Evolutionary conservation across 2,113 vertebrate species (phyloP), one percentile per base, ranked within the genome.

Genomic region (Daboia siamensis): DNA sequence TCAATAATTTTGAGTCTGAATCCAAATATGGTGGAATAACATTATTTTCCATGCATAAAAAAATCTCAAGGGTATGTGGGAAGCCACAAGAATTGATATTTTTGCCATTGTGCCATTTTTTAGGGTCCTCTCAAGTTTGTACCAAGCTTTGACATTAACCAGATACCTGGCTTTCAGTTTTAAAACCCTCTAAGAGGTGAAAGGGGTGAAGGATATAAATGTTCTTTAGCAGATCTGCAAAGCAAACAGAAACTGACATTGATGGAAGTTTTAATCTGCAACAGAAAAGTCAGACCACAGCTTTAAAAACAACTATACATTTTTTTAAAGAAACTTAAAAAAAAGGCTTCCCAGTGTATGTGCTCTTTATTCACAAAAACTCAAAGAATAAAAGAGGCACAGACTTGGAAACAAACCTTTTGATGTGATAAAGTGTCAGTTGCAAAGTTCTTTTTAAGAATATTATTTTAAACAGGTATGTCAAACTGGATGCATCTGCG

Each of bases 121-220:
- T 87, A 11, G 80, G 48, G 92, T 54, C 2, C 2, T 94, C 91
- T 95, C 20, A 69, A 69, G 9, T 93, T 93, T 91, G 84, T 7
- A 29, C 84, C 61, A 54, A 3, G 80, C 69, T 46, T 93, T 93
- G 93, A 92, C 33, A 91, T 21, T 92, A 91, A 52, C 86, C 7
- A 69, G 86, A 92, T 92, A 56, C 54, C 93, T 93, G 26, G 57
- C 69, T 90, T 52, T 90, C 52, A 90, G 17, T 91, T 8, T 54
- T 23, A 93, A 57, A n/a, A 95, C 89, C n/a, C 26, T 94, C 91
- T 93, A 86, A 96, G 94, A 92, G 93, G 90, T 57, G 84, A 91
- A 94, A 64, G 93, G 87, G 52, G 52, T 39, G 44, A 61, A 88
- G 6, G 20, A 0, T 54, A 92, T 54, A 86, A n/a, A 91, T 51